These are phyloP conservation scores for Drosophila bocki DNA, from an alignment of 1,140 invertebrate species.

Conservation along the genomic window DNA sequence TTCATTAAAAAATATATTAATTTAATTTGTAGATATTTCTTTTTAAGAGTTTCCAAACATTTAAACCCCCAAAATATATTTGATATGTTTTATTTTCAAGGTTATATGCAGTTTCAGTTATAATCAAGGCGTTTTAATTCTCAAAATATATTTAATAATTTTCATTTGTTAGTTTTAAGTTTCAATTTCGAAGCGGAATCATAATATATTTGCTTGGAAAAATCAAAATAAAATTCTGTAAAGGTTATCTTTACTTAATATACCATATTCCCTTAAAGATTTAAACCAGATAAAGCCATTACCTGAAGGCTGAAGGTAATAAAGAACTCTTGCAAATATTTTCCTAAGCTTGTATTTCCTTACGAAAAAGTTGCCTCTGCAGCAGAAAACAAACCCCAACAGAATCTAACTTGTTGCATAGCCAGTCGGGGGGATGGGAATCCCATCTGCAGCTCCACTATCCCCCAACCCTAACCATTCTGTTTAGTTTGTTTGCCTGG, in stretches of 20 bases:
- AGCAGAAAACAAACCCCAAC: conserved; percentile 33
- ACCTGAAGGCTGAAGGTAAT: conserved; percentile 17
- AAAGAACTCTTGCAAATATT: conserved; percentile 41
- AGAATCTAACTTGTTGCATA: conserved; percentile 51
- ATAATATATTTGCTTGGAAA: too few relatives aligned
- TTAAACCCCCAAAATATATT: too few relatives aligned
- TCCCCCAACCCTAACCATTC: conserved; percentile 2
- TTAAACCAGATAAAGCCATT: conserved; percentile 5
- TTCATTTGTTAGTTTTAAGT: too few relatives aligned
- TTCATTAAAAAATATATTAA: too few relatives aligned
- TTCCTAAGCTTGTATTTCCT: conserved; percentile 29
- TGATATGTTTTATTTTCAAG: too few relatives aligned
- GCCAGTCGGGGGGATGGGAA: conserved; percentile 1
- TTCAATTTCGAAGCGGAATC: too few relatives aligned
- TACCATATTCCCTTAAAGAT: background rate
- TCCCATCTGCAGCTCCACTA: background rate
- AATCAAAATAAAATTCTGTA: background rate
- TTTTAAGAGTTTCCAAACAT: too few relatives aligned
- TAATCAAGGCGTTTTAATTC: too few relatives aligned
- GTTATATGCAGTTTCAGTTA: too few relatives aligned
- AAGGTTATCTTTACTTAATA: background rate
- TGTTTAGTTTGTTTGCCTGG: conserved; percentile 37
- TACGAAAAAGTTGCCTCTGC: conserved; percentile 24
- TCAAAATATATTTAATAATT: too few relatives aligned
- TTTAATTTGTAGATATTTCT: too few relatives aligned